Evolutionary conservation across 2,797 vertebrate genomes (phyloP).

Genomic region (Vespertilio murinus): DNA sequence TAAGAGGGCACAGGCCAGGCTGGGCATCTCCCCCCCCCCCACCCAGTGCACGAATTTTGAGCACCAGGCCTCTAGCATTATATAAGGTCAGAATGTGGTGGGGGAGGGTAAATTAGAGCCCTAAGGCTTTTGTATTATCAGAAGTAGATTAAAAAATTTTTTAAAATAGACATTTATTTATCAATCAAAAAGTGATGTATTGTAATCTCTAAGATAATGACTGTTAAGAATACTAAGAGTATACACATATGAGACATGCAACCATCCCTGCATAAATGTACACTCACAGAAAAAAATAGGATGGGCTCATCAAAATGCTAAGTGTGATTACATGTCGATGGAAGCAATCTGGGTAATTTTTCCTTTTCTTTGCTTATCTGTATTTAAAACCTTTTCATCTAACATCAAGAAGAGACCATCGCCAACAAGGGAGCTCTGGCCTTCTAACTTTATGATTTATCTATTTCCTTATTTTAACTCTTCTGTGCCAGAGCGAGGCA

Average conservation of each 20-base stretch:
- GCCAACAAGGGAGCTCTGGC: not conserved
- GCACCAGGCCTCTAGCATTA: not conserved
- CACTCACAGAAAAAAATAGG: not conserved
- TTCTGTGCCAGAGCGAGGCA: not conserved
- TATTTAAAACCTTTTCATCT: not conserved
- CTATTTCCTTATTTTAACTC: not conserved
- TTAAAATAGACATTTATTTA: not conserved
- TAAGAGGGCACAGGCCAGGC: too few relatives aligned
- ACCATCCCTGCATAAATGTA: not conserved
- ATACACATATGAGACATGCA: rapidly evolving
- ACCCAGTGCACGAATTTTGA: too few relatives aligned
- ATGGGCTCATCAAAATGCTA: not conserved
- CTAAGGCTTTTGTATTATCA: not conserved
- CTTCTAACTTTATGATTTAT: constrained; percentile 29
- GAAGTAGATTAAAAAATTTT: not conserved
- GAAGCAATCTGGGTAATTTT: not conserved
- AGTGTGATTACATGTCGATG: not conserved
- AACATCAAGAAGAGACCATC: not conserved
- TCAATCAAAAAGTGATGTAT: not conserved
- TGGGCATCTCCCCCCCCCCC: too few relatives aligned
- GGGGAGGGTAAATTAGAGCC: not conserved
- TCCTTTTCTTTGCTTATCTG: not conserved
- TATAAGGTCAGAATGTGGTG: not conserved
- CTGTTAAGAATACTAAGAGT: not conserved
- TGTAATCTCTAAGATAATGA: not conserved